Evolutionary conservation across 2,888 invertebrate genomes (phyloP).

Genomic region (Ashinkailepas kermadecensis): DNA sequence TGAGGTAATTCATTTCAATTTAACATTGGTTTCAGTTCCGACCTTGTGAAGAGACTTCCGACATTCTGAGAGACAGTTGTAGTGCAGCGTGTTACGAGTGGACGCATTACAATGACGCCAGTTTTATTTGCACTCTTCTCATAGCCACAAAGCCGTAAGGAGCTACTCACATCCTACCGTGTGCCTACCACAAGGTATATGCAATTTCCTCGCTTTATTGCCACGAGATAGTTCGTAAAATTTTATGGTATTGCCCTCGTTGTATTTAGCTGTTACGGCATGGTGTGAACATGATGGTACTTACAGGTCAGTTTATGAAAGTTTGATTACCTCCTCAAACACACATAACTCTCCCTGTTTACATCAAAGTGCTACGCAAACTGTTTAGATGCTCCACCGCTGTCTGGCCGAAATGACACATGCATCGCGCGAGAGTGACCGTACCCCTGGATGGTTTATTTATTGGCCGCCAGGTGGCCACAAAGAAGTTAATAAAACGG

Average conservation of each 20-base stretch:
- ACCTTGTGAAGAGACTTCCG: too few relatives aligned
- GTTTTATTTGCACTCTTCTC: constrained; percentile 16
- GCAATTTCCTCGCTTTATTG: constrained; percentile 18
- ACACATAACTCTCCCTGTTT: constrained; percentile 16
- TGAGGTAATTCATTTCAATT: too few relatives aligned
- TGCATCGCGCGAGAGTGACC: background rate
- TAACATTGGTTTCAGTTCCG: too few relatives aligned
- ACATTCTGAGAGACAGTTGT: too few relatives aligned
- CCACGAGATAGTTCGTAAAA: constrained; percentile 22
- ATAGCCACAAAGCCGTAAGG: background rate
- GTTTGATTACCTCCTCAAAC: constrained; percentile 19
- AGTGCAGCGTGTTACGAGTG: too few relatives aligned
- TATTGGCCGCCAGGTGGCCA: background rate
- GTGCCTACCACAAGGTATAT: constrained; percentile 20
- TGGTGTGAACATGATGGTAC: constrained; percentile 18
- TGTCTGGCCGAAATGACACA: background rate
- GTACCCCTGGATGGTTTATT: background rate
- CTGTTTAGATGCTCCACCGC: background rate
- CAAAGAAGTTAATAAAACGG: background rate
- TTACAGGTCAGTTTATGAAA: constrained; percentile 22
- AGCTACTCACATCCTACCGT: constrained; percentile 3
- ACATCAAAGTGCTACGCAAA: background rate
- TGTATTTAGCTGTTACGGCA: constrained; percentile 16
- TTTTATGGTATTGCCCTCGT: constrained; percentile 23
- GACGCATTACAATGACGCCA: background rate